Evolutionary conservation across 2,113 vertebrate genomes (phyloP).

Genomic region (Halcyon malimbica): DNA sequence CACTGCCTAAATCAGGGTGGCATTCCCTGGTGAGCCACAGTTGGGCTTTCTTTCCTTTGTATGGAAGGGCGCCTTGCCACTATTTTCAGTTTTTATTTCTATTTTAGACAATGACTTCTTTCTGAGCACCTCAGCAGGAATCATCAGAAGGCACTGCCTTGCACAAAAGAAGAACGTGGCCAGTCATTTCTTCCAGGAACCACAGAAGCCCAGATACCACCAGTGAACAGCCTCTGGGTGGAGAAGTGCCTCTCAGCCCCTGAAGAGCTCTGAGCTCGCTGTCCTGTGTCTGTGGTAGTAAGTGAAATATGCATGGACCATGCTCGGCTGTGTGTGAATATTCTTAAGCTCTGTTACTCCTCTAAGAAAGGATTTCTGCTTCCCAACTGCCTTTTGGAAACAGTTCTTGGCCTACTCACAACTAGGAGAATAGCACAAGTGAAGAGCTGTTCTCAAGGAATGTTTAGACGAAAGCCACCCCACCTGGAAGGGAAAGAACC

Average conservation of each 20-base stretch:
- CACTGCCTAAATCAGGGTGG: not conserved
- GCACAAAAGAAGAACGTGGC: constrained; percentile 4
- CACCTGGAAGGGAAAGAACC: not conserved
- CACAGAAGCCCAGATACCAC: not conserved
- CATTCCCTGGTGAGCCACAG: not conserved
- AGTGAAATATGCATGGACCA: not conserved
- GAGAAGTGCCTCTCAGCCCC: not conserved
- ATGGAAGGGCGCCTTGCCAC: not conserved
- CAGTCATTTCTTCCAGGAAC: not conserved
- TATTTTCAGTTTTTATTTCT: not conserved
- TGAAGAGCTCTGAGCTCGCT: not conserved
- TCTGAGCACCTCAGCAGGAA: constrained; percentile 40
- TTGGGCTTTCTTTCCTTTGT: not conserved
- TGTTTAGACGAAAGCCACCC: not conserved
- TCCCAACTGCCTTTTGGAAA: not conserved
- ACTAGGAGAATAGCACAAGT: not conserved
- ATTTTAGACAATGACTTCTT: constrained; percentile 13
- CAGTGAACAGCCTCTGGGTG: not conserved
- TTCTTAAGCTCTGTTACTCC: not conserved
- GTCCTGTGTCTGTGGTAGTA: not conserved
- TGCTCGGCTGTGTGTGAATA: not conserved
- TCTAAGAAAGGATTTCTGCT: not conserved
- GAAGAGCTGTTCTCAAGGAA: not conserved
- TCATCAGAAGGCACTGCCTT: not conserved
- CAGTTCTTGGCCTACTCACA: not conserved